Evolutionary conservation across 2,113 vertebrate species (phyloP), one percentile per base, ranked within the genome.

Genomic region (Illadopsis cleaveri): DNA sequence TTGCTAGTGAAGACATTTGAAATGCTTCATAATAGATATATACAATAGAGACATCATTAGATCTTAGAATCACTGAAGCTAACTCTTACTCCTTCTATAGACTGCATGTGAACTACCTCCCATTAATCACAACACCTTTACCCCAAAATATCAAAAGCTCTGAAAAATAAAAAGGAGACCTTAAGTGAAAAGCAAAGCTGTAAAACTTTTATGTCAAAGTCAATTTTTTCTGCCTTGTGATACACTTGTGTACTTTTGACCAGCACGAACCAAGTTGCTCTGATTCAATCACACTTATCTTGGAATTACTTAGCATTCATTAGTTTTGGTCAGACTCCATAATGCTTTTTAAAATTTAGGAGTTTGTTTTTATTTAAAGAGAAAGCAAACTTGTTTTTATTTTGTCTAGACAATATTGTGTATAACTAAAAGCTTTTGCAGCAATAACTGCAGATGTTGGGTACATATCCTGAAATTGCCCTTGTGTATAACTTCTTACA

Each of bases 351-450:
- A 79, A 65, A 66, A 51, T 61, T 79, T 64, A 84, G 82, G 61
- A 93, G 70, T 58, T 95, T 80, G 77, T 84, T 97, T 96, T 95
- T 81, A 60, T 84, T 89, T 75, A 82, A 89, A 90, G n/a, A 62
- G 89, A 94, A 95, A 80, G 66, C 47, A 96, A 94, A 77, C 38
- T 60, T 62, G 33, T 66, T 71, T 85, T 96, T 90, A 90, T 86
- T 96, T 95, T 69, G 84, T 96, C 90, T 95, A 97, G 96, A 96
- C 73, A 20, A 73, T 48, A 77, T 28, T 85, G 82, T 90, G 89
- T 96, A 89, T 88, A 93, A 90, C 66, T 61, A 77, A 89, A 95
- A 90, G 37, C 22, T 73, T 89, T 58, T 86, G 30, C 56, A 94
- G 68, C 93, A 96, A 60, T 60, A 89, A 76, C 30, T 81, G 50